Evolutionary conservation across 2,888 invertebrate genomes (phyloP), one percentile per base, ranked within the genome.

Genomic region (Ariolimax columbianus): DNA sequence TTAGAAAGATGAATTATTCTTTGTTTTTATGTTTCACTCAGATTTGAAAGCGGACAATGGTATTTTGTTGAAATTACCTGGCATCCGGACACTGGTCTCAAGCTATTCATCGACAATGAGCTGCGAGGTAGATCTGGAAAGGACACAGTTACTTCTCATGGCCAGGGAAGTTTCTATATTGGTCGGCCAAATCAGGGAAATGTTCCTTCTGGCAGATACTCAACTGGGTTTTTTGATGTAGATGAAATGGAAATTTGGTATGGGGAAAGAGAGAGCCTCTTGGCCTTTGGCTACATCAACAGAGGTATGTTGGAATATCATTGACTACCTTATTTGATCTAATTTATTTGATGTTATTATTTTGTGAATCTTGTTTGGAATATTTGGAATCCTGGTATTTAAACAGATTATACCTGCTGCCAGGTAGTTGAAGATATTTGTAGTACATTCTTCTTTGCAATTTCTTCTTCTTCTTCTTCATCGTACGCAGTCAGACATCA

Each of bases 241-340:
- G 93, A 93, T 84, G 91, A 93, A 63, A 84, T 91, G 88, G 92
- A 92, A 77, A 87, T 92, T n/a, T 92, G 92, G 92, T 92, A 92
- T 86, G 91, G 89, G 0, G 83, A 90, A 11, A 86, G 93, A 30
- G 91, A 91, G 38, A 89, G 90, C 72, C 86, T 93, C 47, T 17
- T 92, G 73, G 93, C 93, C 43, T 90, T 90, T 86, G 90, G 89
- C 78, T 91, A 92, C 83, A 90, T 93, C 70, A 59, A 90, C 6
- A 83, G 92, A 89, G 91, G 92, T 92, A 90, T 83, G 89, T 68
- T 59, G 43, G 2, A 68, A 72, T 80, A 47, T n/a, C n/a, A n/a
- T n/a, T n/a, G n/a, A n/a, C n/a, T n/a, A n/a, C n/a, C n/a, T n/a
- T n/a, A n/a, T n/a, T n/a, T n/a, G n/a, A n/a, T n/a, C n/a, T n/a